Base-by-base conservation (phyloP, 2,797 vertebrate genomes). In the Gymnoscopelus microlampas region DNA sequence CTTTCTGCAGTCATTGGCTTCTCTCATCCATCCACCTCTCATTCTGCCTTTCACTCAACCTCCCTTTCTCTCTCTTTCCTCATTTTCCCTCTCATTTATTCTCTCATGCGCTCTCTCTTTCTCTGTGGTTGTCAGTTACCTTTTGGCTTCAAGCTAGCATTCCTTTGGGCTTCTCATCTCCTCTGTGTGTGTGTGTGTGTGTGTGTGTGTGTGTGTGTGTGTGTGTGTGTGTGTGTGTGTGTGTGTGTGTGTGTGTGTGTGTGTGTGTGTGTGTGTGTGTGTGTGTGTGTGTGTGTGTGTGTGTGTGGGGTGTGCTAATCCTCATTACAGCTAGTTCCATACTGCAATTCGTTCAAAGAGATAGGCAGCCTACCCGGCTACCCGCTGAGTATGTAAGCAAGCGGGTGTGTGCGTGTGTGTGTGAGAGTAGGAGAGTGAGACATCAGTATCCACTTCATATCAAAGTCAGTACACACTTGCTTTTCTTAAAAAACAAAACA, bases 201-300 rank as follows among this genome's bases (percentile, higher is more conserved):
- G 19, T 56, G 54, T 56, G 54, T 56, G 54, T 56, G 54, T 56
- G 54, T 56, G 54, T 29, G 24, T 57, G 55, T 39, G 7, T 59
- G 13, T 8, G 14, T 44, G 32, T 39, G 14, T 47, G 35, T 19
- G 12, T 19, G 32, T 47, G 7, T 47, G 32, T 60, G 35, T 59
- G 57, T 59, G 44, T 61, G 39, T 60, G 44, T 61, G 59, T 61
- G 44, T 60, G 35, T 44, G 35, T 60, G 57, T 60, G 14, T 57
- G 55, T 57, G 55, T 57, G 55, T 57, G 24, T 57, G 55, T 54
- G 14, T 54, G 14, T 19, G 53, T 54, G 14, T 54, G 53, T 23
- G 53, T 54, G 53, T 23, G 53, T 29, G 24, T 29, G 55, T 57
- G 24, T 29, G 24, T 57, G 24, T 29, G 55, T 29, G 48, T 14